Percentiles rank a stretch among this genome's conserved stretches.
These are phyloP conservation scores for Enteromius anoplus DNA, from an alignment of 2,797 vertebrate species.

Conservation along the genomic window DNA sequence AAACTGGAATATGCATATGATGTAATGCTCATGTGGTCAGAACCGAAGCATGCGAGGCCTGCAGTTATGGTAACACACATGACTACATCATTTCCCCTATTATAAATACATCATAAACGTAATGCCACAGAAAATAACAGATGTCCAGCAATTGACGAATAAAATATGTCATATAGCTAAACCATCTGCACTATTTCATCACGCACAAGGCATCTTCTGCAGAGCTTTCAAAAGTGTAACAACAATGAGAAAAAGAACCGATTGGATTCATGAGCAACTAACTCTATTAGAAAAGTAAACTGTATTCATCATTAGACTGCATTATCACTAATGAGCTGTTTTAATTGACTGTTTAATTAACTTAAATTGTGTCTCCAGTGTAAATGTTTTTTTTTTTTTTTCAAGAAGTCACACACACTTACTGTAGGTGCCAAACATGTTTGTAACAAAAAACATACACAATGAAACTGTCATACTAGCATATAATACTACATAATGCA, in stretches of 20 bases:
- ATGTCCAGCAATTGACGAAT: background rate
- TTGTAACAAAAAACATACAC: background rate
- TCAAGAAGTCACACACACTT: background rate
- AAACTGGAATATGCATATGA: slow-evolving; percentile 3
- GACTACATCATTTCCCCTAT: background rate
- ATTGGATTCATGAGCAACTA: background rate
- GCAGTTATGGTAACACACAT: background rate
- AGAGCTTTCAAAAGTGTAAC: background rate
- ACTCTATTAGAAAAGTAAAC: background rate
- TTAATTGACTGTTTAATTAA: background rate
- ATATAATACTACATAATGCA: background rate
- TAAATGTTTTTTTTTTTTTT: background rate
- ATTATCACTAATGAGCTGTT: background rate
- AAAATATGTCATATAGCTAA: background rate
- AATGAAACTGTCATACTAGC: background rate
- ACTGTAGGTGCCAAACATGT: background rate
- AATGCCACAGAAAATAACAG: background rate
- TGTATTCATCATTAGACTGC: background rate
- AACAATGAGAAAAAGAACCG: background rate
- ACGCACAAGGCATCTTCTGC: background rate
- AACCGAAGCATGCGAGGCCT: background rate
- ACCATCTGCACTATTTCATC: slow-evolving; percentile 10
- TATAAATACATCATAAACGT: slow-evolving; percentile 15
- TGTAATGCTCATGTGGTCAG: slow-evolving; percentile 29
- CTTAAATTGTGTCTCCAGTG: background rate